phyloP scores from a whole-genome alignment of 2,888 invertebrate species.

The Teleogryllus oceanicus region DNA sequence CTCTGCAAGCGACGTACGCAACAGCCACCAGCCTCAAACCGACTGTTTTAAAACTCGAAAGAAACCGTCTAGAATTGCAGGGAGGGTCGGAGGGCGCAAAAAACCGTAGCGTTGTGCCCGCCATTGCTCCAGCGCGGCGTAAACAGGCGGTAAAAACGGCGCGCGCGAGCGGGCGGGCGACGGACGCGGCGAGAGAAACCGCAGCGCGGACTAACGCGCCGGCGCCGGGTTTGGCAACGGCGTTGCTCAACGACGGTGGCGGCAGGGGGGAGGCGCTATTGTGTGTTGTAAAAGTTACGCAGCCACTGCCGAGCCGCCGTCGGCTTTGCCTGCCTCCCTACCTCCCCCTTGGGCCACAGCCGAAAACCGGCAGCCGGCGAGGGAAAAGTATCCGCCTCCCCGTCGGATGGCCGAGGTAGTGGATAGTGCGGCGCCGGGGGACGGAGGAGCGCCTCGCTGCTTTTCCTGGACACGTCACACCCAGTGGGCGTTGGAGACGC shows the following conservation, averaged over 20 bases:
- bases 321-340: background rate
- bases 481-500: too few relatives aligned
- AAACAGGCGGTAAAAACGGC: too few relatives aligned
- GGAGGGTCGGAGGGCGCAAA: too few relatives aligned
- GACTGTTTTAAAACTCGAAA: too few relatives aligned
- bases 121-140: too few relatives aligned
- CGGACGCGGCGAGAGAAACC: background rate
- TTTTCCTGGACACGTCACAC: too few relatives aligned
- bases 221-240: background rate
- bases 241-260: background rate
- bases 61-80: too few relatives aligned
- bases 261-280: background rate
- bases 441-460: too few relatives aligned
- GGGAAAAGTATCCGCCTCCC: background rate
- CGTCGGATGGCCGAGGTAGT: background rate
- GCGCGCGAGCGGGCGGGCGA: background rate
- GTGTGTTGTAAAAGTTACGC: conserved; percentile 18
- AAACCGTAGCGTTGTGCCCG: too few relatives aligned
- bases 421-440: background rate
- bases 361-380: background rate
- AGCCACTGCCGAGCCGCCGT: background rate
- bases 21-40: too few relatives aligned
- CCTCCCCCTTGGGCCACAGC: background rate
- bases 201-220: background rate
- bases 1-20: too few relatives aligned